Percentiles rank a stretch among this genome's conserved stretches.
phyloP scores from a whole-genome alignment of 2,888 invertebrate species.

The Acleris sparsana region DNA sequence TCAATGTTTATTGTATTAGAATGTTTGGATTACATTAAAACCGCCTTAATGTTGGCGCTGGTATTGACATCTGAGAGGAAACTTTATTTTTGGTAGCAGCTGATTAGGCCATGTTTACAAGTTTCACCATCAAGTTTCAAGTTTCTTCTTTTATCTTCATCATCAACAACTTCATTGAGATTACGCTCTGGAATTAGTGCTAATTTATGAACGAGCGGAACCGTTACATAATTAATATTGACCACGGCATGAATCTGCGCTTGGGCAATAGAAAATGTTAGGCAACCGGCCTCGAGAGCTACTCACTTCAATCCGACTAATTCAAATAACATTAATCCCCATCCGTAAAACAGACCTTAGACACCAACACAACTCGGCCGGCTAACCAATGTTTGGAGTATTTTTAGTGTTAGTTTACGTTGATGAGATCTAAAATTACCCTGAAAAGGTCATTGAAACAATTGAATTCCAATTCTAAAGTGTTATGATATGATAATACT shows the following conservation, averaged over 20 bases:
- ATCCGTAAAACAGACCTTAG: background rate
- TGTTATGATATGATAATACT: background rate
- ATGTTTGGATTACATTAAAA: too few species aligned
- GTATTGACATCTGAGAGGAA: too few species aligned
- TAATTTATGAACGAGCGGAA: conserved; percentile 43
- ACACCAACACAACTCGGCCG: conserved; percentile 13
- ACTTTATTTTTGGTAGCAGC: too few species aligned
- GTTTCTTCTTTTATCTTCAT: background rate
- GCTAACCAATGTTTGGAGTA: conserved; percentile 24
- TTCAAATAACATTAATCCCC: conserved; percentile 4
- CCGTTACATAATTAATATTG: conserved; percentile 58
- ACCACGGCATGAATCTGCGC: conserved; percentile 47
- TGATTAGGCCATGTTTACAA: background rate
- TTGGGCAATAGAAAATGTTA: conserved; percentile 51
- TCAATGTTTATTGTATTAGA: too few species aligned
- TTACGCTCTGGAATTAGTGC: conserved; percentile 32
- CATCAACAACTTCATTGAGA: conserved; percentile 21
- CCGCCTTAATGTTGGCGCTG: too few species aligned
- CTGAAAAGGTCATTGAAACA: conserved; percentile 34
- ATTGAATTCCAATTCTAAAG: conserved; percentile 12
- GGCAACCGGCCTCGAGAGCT: conserved; percentile 55
- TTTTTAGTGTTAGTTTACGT: conserved; percentile 35
- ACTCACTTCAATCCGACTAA: conserved; percentile 45
- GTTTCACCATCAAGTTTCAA: too few species aligned
- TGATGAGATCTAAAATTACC: conserved; percentile 34